phyloP scores from a whole-genome alignment of 1,140 invertebrate genomes.

The Steinernema feltiae region DNA sequence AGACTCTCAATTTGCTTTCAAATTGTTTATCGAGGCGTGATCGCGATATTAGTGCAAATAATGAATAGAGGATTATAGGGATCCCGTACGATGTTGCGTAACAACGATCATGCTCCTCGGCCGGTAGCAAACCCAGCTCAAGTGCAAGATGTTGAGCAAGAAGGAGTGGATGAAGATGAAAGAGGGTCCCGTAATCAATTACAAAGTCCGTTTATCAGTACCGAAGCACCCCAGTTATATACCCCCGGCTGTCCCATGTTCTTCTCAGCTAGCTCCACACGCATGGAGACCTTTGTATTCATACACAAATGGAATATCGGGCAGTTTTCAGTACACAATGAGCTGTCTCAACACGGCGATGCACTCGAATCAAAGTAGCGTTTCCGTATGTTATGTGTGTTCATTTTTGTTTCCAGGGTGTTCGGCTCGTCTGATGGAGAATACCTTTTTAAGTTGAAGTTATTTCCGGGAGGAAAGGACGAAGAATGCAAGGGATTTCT shows the following conservation, averaged over 20 bases:
- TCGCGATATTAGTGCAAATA: too few species aligned
- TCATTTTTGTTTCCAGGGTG: slow-evolving; percentile 12
- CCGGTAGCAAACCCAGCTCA: neutral
- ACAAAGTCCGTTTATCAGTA: neutral
- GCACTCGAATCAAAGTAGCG: neutral
- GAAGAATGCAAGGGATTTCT: slow-evolving; percentile 34
- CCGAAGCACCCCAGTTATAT: neutral
- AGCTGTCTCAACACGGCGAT: slow-evolving; percentile 17
- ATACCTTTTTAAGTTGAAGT: slow-evolving; percentile 28
- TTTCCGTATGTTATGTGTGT: neutral
- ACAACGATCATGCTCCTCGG: too few species aligned
- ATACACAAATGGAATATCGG: slow-evolving; percentile 24
- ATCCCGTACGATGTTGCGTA: neutral
- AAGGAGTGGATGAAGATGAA: neutral
- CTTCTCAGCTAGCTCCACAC: neutral
- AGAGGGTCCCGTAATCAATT: neutral
- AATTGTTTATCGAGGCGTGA: too few species aligned
- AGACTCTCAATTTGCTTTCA: too few species aligned
- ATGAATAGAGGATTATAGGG: neutral
- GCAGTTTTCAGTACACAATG: slow-evolving; percentile 27
- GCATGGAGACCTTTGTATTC: neutral
- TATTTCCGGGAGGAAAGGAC: slow-evolving; percentile 35
- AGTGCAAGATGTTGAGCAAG: neutral
- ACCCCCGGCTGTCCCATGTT: slow-evolving; percentile 2
- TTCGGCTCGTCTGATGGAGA: slow-evolving; percentile 24